Percentiles rank a stretch among this genome's conserved stretches.
These are phyloP conservation scores for Orius insidiosus DNA, from an alignment of 1,140 invertebrate species.

Conservation along the genomic window DNA sequence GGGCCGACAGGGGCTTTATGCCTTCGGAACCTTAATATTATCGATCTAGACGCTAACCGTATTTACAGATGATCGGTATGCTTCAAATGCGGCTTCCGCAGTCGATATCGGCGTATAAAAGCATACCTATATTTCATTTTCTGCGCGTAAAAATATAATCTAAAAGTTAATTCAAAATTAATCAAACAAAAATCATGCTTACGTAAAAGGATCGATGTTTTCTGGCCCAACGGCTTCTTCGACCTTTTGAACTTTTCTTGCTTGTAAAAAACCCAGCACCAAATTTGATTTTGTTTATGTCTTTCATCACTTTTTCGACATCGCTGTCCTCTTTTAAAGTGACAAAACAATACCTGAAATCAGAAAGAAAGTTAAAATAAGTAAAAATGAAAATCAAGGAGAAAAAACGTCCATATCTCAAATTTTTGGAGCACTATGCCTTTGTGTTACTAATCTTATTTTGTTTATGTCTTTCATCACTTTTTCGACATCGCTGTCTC, in stretches of 20 bases:
- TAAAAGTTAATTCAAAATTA: no score
- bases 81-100: slow-evolving; percentile 39
- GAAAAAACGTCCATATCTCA: no score
- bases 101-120: slow-evolving; percentile 41
- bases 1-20: slow-evolving; percentile 28
- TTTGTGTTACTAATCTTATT: no score
- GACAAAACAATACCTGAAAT: slow-evolving; percentile 38
- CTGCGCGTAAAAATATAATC: no score
- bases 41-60: slow-evolving; percentile 39
- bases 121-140: slow-evolving; percentile 48
- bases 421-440: no score
- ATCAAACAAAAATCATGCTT: slow-evolving; percentile 15
- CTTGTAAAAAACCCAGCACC: slow-evolving; percentile 37
- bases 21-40: slow-evolving; percentile 43
- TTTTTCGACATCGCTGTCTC: slow-evolving; percentile 35
- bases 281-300: slow-evolving; percentile 39
- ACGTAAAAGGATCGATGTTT: slow-evolving; percentile 45
- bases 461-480: slow-evolving; percentile 39
- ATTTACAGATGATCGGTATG: slow-evolving; percentile 37
- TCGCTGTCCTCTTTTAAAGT: slow-evolving; percentile 36
- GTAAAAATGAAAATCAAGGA: no score
- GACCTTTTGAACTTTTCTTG: slow-evolving; percentile 37
- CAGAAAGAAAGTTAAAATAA: no score
- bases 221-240: slow-evolving; percentile 36
- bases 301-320: slow-evolving; percentile 36